These are phyloP conservation scores for Syngnathus floridae DNA, from an alignment of 2,113 vertebrate species.

Conservation along the genomic window DNA sequence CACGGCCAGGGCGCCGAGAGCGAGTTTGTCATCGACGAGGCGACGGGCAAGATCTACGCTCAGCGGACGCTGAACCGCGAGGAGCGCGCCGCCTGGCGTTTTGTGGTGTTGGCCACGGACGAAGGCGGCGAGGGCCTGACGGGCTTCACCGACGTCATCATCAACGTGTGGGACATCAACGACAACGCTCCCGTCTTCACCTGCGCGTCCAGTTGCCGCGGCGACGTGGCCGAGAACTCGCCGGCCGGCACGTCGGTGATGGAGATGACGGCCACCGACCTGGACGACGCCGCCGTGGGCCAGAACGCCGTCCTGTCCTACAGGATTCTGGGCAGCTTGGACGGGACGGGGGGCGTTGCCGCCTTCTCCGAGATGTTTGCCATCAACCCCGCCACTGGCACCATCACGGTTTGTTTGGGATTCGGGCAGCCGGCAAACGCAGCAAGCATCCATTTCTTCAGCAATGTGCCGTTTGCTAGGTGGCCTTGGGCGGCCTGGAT, in stretches of 20 bases:
- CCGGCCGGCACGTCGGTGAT: slow-evolving; percentile 73
- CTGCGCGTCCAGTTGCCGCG: slow-evolving; percentile 77
- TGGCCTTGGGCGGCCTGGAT: slow-evolving; percentile 72
- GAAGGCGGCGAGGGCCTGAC: slow-evolving; percentile 85
- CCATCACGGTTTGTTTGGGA: slow-evolving; percentile 49
- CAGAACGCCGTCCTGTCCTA: slow-evolving; percentile 81
- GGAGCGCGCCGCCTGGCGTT: slow-evolving; percentile 81
- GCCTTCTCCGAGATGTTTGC: slow-evolving; percentile 71
- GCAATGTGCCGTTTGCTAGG: slow-evolving; percentile 5
- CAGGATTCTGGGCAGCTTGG: slow-evolving; percentile 71
- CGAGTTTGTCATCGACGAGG: slow-evolving; percentile 82
- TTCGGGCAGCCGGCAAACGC: neutral
- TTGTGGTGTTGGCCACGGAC: slow-evolving; percentile 83
- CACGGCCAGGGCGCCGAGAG: slow-evolving; percentile 82
- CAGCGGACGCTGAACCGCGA: slow-evolving; percentile 79
- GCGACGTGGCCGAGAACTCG: slow-evolving; percentile 78
- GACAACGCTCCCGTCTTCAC: slow-evolving; percentile 78
- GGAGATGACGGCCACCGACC: slow-evolving; percentile 82
- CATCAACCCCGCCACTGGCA: slow-evolving; percentile 74
- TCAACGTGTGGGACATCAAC: slow-evolving; percentile 85
- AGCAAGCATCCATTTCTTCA: neutral
- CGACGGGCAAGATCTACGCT: slow-evolving; percentile 80
- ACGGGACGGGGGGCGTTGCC: slow-evolving; percentile 44
- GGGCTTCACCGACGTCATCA: slow-evolving; percentile 86
- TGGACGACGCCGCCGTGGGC: slow-evolving; percentile 79